Evolutionary conservation across 2,797 vertebrate species (phyloP).

Genomic region (Amazona finschi): DNA sequence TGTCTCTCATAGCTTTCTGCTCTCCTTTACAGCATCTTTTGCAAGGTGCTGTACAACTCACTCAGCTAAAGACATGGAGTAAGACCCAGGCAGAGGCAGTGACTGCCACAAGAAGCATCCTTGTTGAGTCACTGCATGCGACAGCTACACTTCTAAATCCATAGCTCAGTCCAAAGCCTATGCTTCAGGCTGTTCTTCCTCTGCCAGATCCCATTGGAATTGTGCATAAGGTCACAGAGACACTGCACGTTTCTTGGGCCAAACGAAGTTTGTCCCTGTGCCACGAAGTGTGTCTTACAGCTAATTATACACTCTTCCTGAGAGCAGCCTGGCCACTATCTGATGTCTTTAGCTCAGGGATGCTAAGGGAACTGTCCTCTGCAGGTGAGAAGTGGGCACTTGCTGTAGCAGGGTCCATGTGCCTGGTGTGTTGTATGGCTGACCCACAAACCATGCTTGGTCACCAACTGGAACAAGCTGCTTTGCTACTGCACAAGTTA

Average conservation of each 20-base stretch:
- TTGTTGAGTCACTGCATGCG: neutral
- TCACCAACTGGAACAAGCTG: neutral
- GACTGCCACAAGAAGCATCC: neutral
- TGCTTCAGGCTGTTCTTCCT: neutral
- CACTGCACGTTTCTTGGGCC: neutral
- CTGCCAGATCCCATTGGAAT: neutral
- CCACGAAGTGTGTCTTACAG: neutral
- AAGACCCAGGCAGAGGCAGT: neutral
- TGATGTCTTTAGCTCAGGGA: neutral
- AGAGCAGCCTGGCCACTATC: neutral
- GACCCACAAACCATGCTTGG: neutral
- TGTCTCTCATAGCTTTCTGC: neutral
- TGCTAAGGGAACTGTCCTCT: neutral
- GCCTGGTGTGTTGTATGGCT: neutral
- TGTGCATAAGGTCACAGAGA: neutral
- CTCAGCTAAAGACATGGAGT: neutral
- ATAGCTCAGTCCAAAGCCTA: neutral
- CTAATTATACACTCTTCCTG: neutral
- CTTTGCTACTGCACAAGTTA: neutral
- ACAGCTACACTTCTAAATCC: neutral
- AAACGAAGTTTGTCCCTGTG: neutral
- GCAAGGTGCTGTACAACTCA: neutral
- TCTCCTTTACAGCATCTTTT: neutral
- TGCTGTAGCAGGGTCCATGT: neutral
- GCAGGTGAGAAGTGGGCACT: neutral